These are phyloP conservation scores for Amblyopsis hoosieri DNA, from an alignment of 2,797 vertebrate genomes.

Conservation along the genomic window DNA sequence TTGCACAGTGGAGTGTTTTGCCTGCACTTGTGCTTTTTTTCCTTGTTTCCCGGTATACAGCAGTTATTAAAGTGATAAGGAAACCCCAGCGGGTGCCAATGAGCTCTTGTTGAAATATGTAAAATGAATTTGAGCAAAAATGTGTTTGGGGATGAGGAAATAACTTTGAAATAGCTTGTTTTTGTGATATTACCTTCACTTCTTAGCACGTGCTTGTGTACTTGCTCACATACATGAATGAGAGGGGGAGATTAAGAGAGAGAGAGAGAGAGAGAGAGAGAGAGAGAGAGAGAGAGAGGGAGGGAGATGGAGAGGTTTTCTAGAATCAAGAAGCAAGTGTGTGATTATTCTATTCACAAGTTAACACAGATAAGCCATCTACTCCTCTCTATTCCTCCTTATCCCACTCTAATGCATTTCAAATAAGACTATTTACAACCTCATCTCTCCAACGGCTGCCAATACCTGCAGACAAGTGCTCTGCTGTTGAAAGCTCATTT, in stretches of 20 bases:
- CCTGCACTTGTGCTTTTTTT: background rate
- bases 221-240: background rate
- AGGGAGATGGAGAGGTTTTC: too few relatives aligned
- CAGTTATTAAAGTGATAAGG: constrained; percentile 53
- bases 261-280: background rate
- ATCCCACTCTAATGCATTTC: constrained; percentile 58
- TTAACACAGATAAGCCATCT: constrained; percentile 48
- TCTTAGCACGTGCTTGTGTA: background rate
- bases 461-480: constrained; percentile 33
- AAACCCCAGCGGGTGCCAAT: constrained; percentile 6
- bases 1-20: constrained; percentile 18
- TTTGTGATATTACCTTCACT: background rate
- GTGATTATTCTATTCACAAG: constrained; percentile 40
- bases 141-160: constrained; percentile 24
- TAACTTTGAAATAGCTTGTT: too few relatives aligned
- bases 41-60: constrained; percentile 19
- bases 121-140: constrained; percentile 39
- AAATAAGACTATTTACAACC: constrained; percentile 58
- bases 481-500: constrained; percentile 55
- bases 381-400: constrained; percentile 41
- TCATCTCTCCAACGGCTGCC: constrained; percentile 38
- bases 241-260: background rate
- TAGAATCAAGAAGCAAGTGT: too few relatives aligned
- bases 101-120: constrained; percentile 42
- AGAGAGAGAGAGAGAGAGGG: too few relatives aligned